A percentile compares a stretch with the other conserved stretches of the same genome.
Conservation (phyloP, 1,140 invertebrate genomes). For the Chironomus tepperi region DNA sequence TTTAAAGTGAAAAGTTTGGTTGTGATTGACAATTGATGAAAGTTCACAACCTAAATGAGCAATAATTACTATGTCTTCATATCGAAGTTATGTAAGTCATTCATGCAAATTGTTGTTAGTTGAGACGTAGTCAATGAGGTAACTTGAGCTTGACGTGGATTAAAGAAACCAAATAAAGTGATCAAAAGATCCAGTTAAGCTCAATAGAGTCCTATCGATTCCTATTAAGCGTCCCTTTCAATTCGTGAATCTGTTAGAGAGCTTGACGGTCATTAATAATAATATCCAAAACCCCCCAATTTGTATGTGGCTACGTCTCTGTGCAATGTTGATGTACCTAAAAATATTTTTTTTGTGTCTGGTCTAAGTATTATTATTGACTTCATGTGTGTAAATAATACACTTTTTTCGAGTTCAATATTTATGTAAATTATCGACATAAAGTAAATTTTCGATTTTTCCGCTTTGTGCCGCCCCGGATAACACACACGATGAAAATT, state of each 20-base stretch:
- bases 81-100: slow-evolving; percentile 19
- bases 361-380: background rate
- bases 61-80: slow-evolving; percentile 11
- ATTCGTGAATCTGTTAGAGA: no score
- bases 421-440: background rate
- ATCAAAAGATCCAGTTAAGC: no score
- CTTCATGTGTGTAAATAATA: background rate
- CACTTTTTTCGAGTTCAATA: background rate
- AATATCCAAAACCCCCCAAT: no score
- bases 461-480: background rate
- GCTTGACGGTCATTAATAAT: no score
- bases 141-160: no score
- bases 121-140: no score
- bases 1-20: background rate
- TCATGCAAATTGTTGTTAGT: background rate
- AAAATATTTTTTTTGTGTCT: background rate
- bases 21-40: background rate
- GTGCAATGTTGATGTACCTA: no score
- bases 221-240: no score
- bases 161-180: no score
- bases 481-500: background rate
- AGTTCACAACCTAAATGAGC: background rate
- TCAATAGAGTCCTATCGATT: no score
- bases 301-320: no score
- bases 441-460: background rate